These are phyloP conservation scores for Drosophila demipolita DNA, from an alignment of 2,888 invertebrate genomes.

Conservation along the genomic window DNA sequence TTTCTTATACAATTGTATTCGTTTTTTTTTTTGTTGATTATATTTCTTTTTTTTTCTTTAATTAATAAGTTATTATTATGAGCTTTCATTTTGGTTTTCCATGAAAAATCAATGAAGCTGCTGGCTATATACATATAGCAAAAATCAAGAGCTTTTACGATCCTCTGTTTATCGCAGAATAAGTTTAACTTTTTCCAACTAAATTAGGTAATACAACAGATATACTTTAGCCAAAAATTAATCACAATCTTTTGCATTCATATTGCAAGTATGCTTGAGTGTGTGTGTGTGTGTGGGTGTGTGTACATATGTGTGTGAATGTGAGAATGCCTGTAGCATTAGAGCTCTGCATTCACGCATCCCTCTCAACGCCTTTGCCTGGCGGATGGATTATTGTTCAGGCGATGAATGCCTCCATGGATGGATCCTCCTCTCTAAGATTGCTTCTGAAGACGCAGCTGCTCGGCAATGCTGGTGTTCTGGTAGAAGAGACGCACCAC, in stretches of 20 bases:
- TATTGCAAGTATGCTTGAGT: slow-evolving; percentile 60
- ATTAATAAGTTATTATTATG: slow-evolving; percentile 37
- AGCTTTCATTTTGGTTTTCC: slow-evolving; percentile 72
- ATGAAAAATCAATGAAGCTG: slow-evolving; percentile 76
- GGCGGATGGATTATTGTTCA: slow-evolving; percentile 22
- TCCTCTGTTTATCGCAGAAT: slow-evolving; percentile 27
- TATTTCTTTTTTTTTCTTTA: slow-evolving; percentile 41
- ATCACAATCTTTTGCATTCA: slow-evolving; percentile 66
- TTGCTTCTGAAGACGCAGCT: slow-evolving; percentile 66
- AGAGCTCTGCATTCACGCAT: slow-evolving; percentile 9
- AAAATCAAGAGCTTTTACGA: slow-evolving; percentile 43
- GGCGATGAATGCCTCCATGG: background rate
- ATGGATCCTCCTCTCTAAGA: slow-evolving; percentile 28
- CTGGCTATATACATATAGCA: slow-evolving; percentile 50
- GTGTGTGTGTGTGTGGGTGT: slow-evolving; percentile 22
- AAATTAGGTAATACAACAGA: slow-evolving; percentile 68
- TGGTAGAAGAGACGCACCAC: slow-evolving; percentile 83
- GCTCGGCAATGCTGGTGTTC: slow-evolving; percentile 79
- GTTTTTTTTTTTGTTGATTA: slow-evolving; percentile 38
- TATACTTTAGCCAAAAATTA: slow-evolving; percentile 64
- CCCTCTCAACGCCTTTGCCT: slow-evolving; percentile 37
- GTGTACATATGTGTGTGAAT: slow-evolving; percentile 14
- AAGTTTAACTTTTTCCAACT: slow-evolving; percentile 70
- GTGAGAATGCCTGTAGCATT: slow-evolving; percentile 37
- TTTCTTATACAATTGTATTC: slow-evolving; percentile 42